These are phyloP conservation scores for Mesochorus sp. DNA, from an alignment of 2,888 invertebrate species.

Conservation along the genomic window DNA sequence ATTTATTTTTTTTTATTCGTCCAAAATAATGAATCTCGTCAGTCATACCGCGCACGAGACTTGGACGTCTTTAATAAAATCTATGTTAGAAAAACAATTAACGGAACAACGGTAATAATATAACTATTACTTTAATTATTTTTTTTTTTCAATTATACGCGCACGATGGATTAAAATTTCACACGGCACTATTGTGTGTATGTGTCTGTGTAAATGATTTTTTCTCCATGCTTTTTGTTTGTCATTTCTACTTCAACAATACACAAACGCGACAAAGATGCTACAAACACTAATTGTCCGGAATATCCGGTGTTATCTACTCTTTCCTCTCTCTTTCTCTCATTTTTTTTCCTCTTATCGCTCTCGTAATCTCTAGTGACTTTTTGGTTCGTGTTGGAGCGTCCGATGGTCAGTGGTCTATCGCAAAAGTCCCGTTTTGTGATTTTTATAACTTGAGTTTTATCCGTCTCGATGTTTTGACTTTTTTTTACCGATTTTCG, in stretches of 20 bases:
- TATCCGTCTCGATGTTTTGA: not conserved
- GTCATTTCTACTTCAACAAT: constrained; percentile 46
- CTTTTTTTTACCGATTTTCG: constrained; percentile 2
- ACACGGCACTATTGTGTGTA: constrained; percentile 73
- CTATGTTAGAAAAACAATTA: constrained; percentile 79
- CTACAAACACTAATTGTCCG: constrained; percentile 31
- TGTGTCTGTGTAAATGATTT: constrained; percentile 46
- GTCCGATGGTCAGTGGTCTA: constrained; percentile 54
- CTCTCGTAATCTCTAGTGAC: constrained; percentile 45
- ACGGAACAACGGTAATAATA: constrained; percentile 79
- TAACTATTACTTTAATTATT: constrained; percentile 68
- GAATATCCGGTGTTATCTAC: constrained; percentile 38
- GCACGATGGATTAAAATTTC: constrained; percentile 65
- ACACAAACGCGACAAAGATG: constrained; percentile 47
- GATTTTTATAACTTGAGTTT: constrained; percentile 13
- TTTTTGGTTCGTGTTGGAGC: constrained; percentile 55
- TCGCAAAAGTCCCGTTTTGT: constrained; percentile 44
- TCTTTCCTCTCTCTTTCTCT: constrained; percentile 13
- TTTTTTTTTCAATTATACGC: constrained; percentile 25
- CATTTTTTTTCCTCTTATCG: not conserved
- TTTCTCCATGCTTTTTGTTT: constrained; percentile 24
- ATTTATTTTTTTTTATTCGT: not conserved
- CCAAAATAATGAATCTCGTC: constrained; percentile 5
- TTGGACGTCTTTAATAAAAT: constrained; percentile 75
- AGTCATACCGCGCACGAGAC: constrained; percentile 12